Conservation (phyloP, 2,113 vertebrate genomes). For the Brachyhypopomus gauderio region DNA sequence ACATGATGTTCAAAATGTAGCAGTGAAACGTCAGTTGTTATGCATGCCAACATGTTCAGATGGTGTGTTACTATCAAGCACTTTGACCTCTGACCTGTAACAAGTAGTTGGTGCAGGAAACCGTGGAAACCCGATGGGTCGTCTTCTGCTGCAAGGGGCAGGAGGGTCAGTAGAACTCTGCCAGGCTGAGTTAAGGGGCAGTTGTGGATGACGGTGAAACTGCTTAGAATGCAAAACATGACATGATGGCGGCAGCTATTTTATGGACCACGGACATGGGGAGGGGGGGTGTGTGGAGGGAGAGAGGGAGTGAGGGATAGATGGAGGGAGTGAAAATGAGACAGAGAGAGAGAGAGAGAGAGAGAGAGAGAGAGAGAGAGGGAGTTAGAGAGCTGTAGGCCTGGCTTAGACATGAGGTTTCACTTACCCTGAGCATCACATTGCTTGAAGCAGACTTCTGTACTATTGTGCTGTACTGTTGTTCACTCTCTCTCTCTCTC, state of each 20-base stretch:
- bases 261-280: background rate
- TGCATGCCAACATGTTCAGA: background rate
- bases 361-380: background rate
- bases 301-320: no score
- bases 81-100: background rate
- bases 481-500: slow-evolving; percentile 12
- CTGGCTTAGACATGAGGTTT: slow-evolving; percentile 11
- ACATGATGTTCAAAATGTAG: no score
- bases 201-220: background rate
- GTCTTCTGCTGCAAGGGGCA: background rate
- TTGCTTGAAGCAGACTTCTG: background rate
- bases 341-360: no score
- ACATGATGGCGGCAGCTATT: background rate
- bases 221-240: background rate
- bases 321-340: no score
- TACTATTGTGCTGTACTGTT: no score
- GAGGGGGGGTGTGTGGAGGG: no score
- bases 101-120: background rate
- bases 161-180: background rate
- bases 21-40: no score
- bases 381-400: no score
- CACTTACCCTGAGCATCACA: background rate
- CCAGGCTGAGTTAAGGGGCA: background rate
- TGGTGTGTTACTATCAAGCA: background rate
- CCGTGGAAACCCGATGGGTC: background rate